Percentiles rank a stretch among this genome's conserved stretches.
phyloP scores from a whole-genome alignment of 2,797 vertebrate species.

The Catharus ustulatus region DNA sequence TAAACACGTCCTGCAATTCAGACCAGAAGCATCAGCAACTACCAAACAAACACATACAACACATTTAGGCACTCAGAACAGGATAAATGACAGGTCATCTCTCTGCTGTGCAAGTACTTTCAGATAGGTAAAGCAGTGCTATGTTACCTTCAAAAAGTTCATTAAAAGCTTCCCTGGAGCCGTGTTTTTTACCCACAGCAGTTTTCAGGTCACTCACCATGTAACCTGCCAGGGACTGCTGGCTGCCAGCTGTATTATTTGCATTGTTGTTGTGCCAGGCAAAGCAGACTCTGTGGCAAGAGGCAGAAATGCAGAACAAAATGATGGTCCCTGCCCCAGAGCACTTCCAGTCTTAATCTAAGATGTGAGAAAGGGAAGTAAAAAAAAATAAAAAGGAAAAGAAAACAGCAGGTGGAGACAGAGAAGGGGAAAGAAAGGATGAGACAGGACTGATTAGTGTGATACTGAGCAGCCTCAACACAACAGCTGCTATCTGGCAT shows the following conservation, averaged over 20 bases:
- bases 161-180: background rate
- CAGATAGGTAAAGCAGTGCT: background rate
- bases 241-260: background rate
- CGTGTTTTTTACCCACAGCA: background rate
- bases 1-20: background rate
- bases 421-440: conserved; percentile 36
- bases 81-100: background rate
- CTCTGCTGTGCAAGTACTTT: background rate
- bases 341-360: background rate
- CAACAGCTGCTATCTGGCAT: conserved; percentile 59
- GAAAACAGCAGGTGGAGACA: conserved; percentile 60
- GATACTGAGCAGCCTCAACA: background rate
- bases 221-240: background rate
- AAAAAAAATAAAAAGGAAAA: background rate
- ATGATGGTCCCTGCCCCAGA: background rate
- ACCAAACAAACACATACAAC: background rate
- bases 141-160: background rate
- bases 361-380: background rate
- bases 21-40: background rate
- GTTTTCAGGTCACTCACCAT: background rate
- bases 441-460: conserved; percentile 1
- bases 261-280: background rate
- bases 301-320: background rate
- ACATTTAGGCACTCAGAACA: background rate
- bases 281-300: rapidly evolving